Evolutionary conservation across 2,888 invertebrate genomes (phyloP), one percentile per base, ranked within the genome.

Genomic region (Azorinus chamasolen): DNA sequence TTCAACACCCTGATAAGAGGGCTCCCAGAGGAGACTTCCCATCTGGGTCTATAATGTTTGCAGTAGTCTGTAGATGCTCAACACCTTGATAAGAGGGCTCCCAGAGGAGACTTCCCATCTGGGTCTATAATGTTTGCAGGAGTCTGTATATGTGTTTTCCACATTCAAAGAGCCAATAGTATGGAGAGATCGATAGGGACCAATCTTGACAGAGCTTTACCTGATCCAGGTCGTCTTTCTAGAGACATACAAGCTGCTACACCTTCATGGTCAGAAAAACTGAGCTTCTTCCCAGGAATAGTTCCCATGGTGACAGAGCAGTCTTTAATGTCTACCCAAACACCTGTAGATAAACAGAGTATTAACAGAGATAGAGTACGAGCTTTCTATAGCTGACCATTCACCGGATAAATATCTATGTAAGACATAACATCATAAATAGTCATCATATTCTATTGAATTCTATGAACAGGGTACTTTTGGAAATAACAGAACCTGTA

Each of bases 191-290:
- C n/a, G n/a, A n/a, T n/a, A n/a, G n/a, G n/a, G n/a, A n/a, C n/a
- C n/a, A n/a, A n/a, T n/a, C n/a, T n/a, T n/a, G n/a, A n/a, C 32
- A 6, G 32, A 6, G 32, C 4, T 20, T 16, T 62, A 64, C 64
- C 64, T 41, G 45, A 16, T 37, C 27, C 32, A 20, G 45, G 27
- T 18, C 58, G 37, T 22, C 24, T 82, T 20, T 76, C 61, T 20
- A 91, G 65, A 2, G 45, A 70, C 20, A 91, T 79, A 16, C 54
- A 79, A 20, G 90, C 91, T 16, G 76, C 79, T 2, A 93, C 90
- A 4, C 88, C 92, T 76, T 92, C 91, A 72, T 93, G 93, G 73
- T 93, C 93, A 22, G 93, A 92, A 72, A 87, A 92, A 55, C 86
- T 87, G 59, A 87, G 88, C 0, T 72, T 46, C 61, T 85, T 76